Base-by-base conservation (phyloP, 1,140 invertebrate species). In the Eubasilissa regina region DNA sequence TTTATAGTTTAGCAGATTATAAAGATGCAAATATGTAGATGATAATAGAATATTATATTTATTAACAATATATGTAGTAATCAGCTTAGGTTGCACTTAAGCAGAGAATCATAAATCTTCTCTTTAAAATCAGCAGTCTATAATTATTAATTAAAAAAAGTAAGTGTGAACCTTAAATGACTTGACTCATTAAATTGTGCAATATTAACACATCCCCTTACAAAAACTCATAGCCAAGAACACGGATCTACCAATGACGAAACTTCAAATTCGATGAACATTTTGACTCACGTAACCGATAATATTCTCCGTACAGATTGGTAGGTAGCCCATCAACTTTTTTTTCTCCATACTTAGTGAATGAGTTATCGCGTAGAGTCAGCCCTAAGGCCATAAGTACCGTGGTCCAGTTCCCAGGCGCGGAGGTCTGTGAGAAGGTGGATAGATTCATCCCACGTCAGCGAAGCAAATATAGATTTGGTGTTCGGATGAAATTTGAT, bases 391-490 rank as follows among this genome's bases (percentile, higher is more conserved):
- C 62, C 13, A 66, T 66, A 17, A 35, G 35, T 66, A 15, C 17
- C 15, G 13, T 44, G 62, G 21, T 66, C 62, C 35, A 66, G 13
- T 66, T 66, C 62, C 43, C 62, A 66, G 35, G 62, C 62, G 25
- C 21, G n/a, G 35, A 43, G 62, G 35, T 66, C 35, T 43, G 43
- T 45, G 35, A 47, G 62, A 66, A 66, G 62, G 62, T 66, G 43
- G 62, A 66, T 66, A 47, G 60, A 35, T 43, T 43, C 62, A 6
- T 66, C 62, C 62, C 62, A 66, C 62, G 62, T 66, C n/a, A 66
- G 35, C n/a, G 35, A 25, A 4, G 43, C 62, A 66, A 66, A 66
- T 66, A 66, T 66, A 43, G 35, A 66, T 66, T 35, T 47, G 53
- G 53, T 56, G 43, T 45, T 66, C n/a, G n/a, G 13, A 15, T 17